A percentile compares a stretch with the other conserved stretches of the same genome.
phyloP scores from a whole-genome alignment of 2,113 vertebrate genomes.

The Aegotheles bennettii region DNA sequence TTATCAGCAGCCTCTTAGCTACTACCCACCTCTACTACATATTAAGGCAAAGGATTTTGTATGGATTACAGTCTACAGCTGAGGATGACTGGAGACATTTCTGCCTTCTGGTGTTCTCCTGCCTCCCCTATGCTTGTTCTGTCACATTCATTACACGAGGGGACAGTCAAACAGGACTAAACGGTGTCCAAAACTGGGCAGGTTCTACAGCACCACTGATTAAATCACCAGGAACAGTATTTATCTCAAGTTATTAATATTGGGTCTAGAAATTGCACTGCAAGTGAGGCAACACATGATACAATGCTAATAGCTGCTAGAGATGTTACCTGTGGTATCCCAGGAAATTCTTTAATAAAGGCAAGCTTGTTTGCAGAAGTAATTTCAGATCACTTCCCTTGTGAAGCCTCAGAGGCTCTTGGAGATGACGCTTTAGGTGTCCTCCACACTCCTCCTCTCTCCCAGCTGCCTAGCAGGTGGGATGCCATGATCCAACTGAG shows the following conservation, averaged over 20 bases:
- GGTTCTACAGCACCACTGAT: neutral
- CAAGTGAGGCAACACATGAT: neutral
- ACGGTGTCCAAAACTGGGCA: neutral
- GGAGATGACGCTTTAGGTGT: neutral
- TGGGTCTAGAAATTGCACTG: neutral
- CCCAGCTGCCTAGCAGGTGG: neutral
- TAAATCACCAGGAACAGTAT: neutral
- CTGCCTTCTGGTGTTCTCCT: neutral
- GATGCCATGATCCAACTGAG: accelerated
- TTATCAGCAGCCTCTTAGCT: neutral
- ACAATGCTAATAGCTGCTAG: neutral
- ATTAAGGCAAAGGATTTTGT: neutral
- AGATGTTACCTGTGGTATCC: neutral
- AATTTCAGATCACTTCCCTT: neutral
- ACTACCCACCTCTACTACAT: neutral
- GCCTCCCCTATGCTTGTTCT: accelerated
- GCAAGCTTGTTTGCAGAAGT: neutral
- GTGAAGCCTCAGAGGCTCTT: neutral
- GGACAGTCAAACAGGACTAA: neutral
- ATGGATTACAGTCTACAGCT: neutral
- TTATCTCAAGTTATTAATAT: neutral
- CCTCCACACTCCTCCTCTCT: neutral
- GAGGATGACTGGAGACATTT: neutral
- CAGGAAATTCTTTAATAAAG: neutral
- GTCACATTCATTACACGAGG: neutral